phyloP scores from a whole-genome alignment of 1,140 invertebrate species.

The Ectropis grisescens region DNA sequence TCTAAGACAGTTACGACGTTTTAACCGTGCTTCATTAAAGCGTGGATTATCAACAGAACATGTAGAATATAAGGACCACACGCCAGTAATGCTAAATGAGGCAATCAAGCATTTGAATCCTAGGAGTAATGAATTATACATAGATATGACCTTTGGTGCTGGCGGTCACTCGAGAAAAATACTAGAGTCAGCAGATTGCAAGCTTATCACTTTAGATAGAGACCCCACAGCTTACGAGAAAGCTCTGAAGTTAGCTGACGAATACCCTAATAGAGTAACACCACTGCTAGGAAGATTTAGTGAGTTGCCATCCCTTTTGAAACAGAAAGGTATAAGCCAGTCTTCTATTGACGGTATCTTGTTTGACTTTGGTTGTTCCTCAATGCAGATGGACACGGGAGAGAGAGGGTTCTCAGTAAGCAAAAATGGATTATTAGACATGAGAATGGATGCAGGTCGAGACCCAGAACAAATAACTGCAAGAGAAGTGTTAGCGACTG shows the following conservation, averaged over 20 bases:
- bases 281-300: conserved; percentile 91
- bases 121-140: conserved; percentile 71
- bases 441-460: conserved; percentile 92
- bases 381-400: conserved; percentile 91
- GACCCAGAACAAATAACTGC: conserved; percentile 82
- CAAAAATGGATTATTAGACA: conserved; percentile 90
- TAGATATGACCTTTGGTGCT: conserved; percentile 96
- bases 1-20: conserved; percentile 13
- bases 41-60: conserved; percentile 20
- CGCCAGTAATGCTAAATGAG: conserved; percentile 81
- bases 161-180: conserved; percentile 86
- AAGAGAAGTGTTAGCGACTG: conserved; percentile 85
- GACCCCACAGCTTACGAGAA: conserved; percentile 84
- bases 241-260: conserved; percentile 74
- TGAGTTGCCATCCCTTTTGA: conserved; percentile 81
- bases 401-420: conserved; percentile 89
- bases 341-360: conserved; percentile 88
- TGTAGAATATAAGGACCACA: conserved; percentile 64
- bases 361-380: conserved; percentile 96
- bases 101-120: conserved; percentile 78
- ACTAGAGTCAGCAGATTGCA: conserved; percentile 74
- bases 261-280: conserved; percentile 79
- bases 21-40: conserved; percentile 11
- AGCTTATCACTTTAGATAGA: conserved; percentile 88
- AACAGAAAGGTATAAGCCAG: conserved; percentile 69